Conservation (phyloP, 2,888 invertebrate species). For the Listrodromus nycthemerus region DNA sequence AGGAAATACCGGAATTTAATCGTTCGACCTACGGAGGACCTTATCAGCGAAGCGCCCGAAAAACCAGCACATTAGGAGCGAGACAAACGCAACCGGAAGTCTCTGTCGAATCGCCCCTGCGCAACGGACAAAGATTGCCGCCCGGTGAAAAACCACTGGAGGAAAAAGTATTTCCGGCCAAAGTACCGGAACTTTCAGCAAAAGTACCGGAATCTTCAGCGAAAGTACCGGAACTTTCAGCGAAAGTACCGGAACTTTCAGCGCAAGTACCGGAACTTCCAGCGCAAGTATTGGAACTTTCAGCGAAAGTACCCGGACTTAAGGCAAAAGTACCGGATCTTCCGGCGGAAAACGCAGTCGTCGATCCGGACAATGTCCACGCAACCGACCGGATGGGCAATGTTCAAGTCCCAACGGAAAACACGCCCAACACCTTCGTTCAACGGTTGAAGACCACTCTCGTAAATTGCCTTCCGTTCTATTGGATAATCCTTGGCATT, state of each 20-base stretch:
- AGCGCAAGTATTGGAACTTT: background rate
- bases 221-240: too few species aligned
- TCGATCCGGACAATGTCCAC: background rate
- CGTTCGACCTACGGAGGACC: background rate
- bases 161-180: background rate
- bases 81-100: background rate
- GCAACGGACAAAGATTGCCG: background rate
- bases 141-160: background rate
- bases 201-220: too few species aligned
- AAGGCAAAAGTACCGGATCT: too few species aligned
- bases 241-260: too few species aligned
- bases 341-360: constrained; percentile 5
- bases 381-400: background rate
- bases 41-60: background rate
- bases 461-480: constrained; percentile 49
- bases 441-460: constrained; percentile 46
- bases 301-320: too few species aligned
- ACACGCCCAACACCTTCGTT: background rate
- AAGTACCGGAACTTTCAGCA: background rate
- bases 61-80: background rate
- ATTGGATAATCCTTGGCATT: constrained; percentile 63
- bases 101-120: background rate
- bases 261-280: too few species aligned
- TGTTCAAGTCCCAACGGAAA: background rate
- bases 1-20: constrained; percentile 45